Evolutionary conservation across 2,797 vertebrate genomes (phyloP).

Genomic region (Melanitta fusca): DNA sequence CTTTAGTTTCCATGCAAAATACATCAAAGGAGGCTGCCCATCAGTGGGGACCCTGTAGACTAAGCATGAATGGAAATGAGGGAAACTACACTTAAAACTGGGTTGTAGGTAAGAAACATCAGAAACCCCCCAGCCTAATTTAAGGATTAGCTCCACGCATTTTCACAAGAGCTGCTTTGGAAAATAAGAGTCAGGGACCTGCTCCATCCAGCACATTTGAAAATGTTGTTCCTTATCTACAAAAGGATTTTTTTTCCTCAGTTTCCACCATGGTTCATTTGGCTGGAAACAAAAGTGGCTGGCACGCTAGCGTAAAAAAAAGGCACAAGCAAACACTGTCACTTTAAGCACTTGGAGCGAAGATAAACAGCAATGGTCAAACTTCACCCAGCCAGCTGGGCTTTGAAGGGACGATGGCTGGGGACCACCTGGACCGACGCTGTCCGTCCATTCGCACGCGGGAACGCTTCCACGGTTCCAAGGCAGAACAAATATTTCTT

Average conservation of each 20-base stretch:
- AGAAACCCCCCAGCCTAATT: neutral
- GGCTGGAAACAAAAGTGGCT: neutral
- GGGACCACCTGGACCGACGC: neutral
- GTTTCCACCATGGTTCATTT: neutral
- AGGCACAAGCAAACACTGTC: neutral
- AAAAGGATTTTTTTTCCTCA: neutral
- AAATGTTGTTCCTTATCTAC: neutral
- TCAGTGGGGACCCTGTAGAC: constrained; percentile 1
- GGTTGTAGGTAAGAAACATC: neutral
- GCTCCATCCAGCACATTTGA: neutral
- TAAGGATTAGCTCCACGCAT: neutral
- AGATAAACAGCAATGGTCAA: neutral
- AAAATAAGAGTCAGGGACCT: neutral
- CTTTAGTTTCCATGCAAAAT: constrained; percentile 51
- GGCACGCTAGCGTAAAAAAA: neutral
- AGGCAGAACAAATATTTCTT: constrained; percentile 15
- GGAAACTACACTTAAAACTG: constrained; percentile 33
- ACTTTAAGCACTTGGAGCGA: neutral
- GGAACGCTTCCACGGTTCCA: neutral
- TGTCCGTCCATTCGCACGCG: neutral
- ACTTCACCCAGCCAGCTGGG: neutral
- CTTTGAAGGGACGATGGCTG: neutral
- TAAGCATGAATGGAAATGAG: neutral
- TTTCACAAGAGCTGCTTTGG: neutral
- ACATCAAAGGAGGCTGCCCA: constrained; percentile 39